Percentiles rank a stretch among this genome's conserved stretches.
These are phyloP conservation scores for Xanthia icteritia DNA, from an alignment of 2,888 invertebrate genomes.

Conservation along the genomic window DNA sequence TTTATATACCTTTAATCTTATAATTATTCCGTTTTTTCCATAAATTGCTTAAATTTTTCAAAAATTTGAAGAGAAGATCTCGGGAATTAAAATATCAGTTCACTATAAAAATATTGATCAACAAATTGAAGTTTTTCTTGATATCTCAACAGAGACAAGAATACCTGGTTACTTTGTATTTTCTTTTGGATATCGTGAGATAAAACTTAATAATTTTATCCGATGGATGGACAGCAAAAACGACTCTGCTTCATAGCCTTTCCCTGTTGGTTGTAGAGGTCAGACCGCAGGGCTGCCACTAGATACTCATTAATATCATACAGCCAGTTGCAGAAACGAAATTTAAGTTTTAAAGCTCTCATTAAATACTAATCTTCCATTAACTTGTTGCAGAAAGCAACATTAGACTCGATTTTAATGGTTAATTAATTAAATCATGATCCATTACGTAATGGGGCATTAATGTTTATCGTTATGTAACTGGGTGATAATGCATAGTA, in stretches of 20 bases:
- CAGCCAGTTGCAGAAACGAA: no score
- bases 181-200: neutral
- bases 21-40: neutral
- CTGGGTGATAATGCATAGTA: neutral
- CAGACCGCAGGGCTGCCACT: constrained; percentile 19
- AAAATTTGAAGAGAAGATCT: no score
- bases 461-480: no score
- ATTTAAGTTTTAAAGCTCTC: no score
- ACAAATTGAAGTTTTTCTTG: neutral
- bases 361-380: no score
- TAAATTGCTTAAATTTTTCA: neutral
- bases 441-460: no score
- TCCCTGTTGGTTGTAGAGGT: constrained; percentile 30
- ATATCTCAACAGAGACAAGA: neutral
- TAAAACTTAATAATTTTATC: constrained; percentile 10
- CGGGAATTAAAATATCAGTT: neutral
- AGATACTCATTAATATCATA: neutral
- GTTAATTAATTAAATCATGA: no score
- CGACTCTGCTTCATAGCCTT: constrained; percentile 12
- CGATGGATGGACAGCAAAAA: constrained; percentile 2
- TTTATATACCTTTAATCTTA: neutral
- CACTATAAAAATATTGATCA: neutral
- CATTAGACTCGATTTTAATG: no score
- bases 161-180: neutral
- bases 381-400: no score